Conservation (phyloP, 92 coral and sea anemone species). For the Umimayanthus kanabou region DNA sequence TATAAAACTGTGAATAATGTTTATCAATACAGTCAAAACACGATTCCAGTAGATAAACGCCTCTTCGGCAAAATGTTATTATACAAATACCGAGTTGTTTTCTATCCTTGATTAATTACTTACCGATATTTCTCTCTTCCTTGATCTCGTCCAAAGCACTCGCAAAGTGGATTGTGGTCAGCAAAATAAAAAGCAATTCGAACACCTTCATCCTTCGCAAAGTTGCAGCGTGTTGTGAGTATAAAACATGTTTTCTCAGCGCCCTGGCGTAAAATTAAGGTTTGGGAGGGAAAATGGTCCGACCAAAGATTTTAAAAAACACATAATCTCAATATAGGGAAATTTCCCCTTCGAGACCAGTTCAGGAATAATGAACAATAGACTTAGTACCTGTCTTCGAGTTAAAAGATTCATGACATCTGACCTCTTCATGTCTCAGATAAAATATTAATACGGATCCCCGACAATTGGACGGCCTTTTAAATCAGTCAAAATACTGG, state of each 20-base stretch:
- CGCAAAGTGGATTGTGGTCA: slow-evolving; percentile 15
- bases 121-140: slow-evolving; percentile 13
- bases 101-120: not conserved
- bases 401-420: slow-evolving; percentile 41
- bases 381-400: slow-evolving; percentile 21
- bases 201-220: slow-evolving; percentile 19
- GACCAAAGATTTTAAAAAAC: not conserved
- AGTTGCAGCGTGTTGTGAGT: slow-evolving; percentile 7
- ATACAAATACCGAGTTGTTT: not conserved
- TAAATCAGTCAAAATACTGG: not conserved
- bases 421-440: slow-evolving; percentile 16
- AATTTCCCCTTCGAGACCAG: not conserved
- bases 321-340: not conserved
- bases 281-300: not conserved
- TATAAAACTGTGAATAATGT: not conserved
- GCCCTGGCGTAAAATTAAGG: not conserved
- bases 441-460: not conserved
- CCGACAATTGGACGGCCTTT: not conserved
- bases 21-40: not conserved
- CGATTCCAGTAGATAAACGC: not conserved
- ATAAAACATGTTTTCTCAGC: not conserved
- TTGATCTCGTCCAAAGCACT: slow-evolving; percentile 31
- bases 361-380: not conserved
- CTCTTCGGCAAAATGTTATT: no score
- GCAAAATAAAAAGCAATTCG: not conserved